Conservation (phyloP, 2,888 invertebrate genomes). For the Rhopalosiphum nymphaeae region DNA sequence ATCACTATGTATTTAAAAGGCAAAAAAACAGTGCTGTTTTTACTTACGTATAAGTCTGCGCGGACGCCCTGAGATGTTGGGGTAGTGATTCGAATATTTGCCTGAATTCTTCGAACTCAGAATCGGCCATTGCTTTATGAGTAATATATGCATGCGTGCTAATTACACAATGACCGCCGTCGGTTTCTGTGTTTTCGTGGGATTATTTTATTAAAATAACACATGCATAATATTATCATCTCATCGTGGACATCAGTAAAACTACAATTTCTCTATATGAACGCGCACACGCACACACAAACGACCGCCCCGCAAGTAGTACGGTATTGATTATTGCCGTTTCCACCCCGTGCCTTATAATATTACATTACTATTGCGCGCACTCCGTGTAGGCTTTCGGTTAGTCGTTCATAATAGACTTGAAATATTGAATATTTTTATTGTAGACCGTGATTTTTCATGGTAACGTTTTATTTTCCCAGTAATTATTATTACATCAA, state of each 20-base stretch:
- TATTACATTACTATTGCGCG: background rate
- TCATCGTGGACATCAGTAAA: background rate
- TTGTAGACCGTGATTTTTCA: background rate
- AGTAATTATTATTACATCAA: background rate
- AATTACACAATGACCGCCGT: background rate
- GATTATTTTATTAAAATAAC: background rate
- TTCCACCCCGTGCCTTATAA: conserved; percentile 1
- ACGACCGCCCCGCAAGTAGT: background rate
- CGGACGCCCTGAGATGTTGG: conserved; percentile 82
- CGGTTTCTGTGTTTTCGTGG: background rate
- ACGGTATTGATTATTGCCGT: conserved; percentile 47
- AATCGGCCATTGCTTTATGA: conserved; percentile 81
- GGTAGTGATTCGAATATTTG: conserved; percentile 86
- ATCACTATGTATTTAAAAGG: background rate
- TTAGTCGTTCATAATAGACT: background rate
- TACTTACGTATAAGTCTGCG: conserved; percentile 93
- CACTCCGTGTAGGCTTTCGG: background rate
- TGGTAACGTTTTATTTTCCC: background rate
- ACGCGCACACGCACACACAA: background rate
- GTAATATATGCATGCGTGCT: background rate
- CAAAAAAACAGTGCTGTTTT: background rate
- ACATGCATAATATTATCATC: background rate
- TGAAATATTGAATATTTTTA: background rate
- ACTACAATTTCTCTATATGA: background rate
- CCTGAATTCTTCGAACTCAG: conserved; percentile 93